Conservation (phyloP, 2,797 vertebrate species). For the Phyllotis vaccarum region DNA sequence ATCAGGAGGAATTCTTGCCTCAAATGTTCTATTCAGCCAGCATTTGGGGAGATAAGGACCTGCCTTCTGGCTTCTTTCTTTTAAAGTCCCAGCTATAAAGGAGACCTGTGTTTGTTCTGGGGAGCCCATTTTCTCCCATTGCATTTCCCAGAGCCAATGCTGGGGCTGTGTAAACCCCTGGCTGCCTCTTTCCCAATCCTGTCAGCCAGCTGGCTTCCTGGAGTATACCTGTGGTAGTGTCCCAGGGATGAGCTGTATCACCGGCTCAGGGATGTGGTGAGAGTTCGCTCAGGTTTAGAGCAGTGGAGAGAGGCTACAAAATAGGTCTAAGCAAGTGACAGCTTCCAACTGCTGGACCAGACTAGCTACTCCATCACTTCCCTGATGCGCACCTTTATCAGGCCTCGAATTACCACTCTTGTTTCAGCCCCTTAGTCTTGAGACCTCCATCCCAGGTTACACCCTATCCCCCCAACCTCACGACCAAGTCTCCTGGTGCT, state of each 20-base stretch:
- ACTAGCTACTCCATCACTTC: background rate
- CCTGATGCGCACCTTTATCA: background rate
- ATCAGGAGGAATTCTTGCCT: background rate
- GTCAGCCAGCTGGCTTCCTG: no score
- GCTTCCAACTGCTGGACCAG: accelerated
- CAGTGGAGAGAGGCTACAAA: background rate
- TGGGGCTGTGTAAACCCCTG: background rate
- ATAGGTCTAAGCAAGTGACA: background rate
- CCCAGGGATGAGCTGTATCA: accelerated
- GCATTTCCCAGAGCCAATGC: background rate
- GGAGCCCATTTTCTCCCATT: accelerated
- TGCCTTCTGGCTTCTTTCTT: background rate
- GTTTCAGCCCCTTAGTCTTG: background rate
- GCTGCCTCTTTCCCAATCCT: background rate
- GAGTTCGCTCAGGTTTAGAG: background rate
- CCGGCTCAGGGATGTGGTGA: background rate
- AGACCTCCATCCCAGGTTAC: background rate
- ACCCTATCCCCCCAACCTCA: background rate
- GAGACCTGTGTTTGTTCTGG: background rate
- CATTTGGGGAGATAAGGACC: background rate
- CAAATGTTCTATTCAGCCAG: background rate
- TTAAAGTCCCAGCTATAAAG: background rate
- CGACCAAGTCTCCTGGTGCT: background rate
- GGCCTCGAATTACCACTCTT: no score
- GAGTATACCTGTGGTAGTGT: background rate